Percentiles rank a stretch among this genome's conserved stretches.
Evolutionary conservation across 2,113 vertebrate species (phyloP).

Genomic region (Salvelinus fontinalis): DNA sequence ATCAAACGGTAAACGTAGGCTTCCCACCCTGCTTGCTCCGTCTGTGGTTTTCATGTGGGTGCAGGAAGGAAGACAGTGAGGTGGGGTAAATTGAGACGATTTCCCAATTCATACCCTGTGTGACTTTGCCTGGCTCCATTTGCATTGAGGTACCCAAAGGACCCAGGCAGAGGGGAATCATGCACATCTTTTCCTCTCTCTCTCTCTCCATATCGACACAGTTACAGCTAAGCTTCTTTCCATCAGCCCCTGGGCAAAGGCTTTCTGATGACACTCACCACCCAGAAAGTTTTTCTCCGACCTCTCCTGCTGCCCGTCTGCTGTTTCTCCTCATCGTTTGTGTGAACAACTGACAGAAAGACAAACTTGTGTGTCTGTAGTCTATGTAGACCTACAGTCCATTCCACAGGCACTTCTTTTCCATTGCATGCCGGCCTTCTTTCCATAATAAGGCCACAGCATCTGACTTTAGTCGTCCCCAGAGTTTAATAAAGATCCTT

Average conservation of each 20-base stretch:
- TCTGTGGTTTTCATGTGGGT: too few species aligned
- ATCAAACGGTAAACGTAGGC: slow-evolving; percentile 22
- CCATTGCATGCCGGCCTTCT: slow-evolving; percentile 49
- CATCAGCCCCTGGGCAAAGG: slow-evolving; percentile 62
- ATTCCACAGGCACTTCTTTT: slow-evolving; percentile 51
- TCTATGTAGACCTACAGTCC: not conserved
- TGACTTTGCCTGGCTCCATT: slow-evolving; percentile 33
- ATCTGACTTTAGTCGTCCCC: slow-evolving; percentile 72
- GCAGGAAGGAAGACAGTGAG: too few species aligned
- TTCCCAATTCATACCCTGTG: slow-evolving; percentile 4
- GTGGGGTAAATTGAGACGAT: slow-evolving; percentile 13
- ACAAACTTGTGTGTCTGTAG: slow-evolving; percentile 40
- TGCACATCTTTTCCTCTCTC: slow-evolving; percentile 28
- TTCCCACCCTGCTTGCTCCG: not conserved
- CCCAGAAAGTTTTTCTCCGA: slow-evolving; percentile 50
- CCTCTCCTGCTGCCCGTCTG: slow-evolving; percentile 38
- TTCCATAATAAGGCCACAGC: slow-evolving; percentile 64
- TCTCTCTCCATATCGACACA: not conserved
- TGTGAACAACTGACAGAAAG: slow-evolving; percentile 60
- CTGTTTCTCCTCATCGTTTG: slow-evolving; percentile 69
- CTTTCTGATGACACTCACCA: slow-evolving; percentile 66
- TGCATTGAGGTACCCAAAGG: slow-evolving; percentile 7
- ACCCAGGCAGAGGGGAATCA: slow-evolving; percentile 48
- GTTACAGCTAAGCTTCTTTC: slow-evolving; percentile 63
- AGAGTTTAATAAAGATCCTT: slow-evolving; percentile 77